These are phyloP conservation scores for Pyrrhia umbra DNA, from an alignment of 2,888 invertebrate species.

Conservation along the genomic window DNA sequence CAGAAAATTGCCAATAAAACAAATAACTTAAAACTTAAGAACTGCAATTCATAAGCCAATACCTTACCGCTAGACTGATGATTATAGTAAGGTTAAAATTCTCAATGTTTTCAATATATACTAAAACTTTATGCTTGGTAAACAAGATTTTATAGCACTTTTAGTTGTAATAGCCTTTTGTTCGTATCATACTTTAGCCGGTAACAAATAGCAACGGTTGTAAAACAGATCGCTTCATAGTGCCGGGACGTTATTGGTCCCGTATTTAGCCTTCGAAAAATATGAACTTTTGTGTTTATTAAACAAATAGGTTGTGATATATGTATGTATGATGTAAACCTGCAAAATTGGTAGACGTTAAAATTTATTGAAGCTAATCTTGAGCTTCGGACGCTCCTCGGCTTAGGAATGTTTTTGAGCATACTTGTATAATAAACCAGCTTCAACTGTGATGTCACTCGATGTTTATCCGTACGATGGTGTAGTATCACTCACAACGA, in stretches of 20 bases:
- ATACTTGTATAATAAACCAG: not conserved
- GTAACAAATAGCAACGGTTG: constrained; percentile 40
- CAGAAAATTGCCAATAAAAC: not conserved
- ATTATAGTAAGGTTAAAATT: constrained; percentile 11
- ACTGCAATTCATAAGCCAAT: not conserved
- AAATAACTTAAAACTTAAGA: not conserved
- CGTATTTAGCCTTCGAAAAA: not conserved
- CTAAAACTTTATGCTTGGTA: constrained; percentile 40
- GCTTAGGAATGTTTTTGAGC: not conserved
- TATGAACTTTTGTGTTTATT: not conserved
- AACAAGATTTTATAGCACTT: constrained; percentile 43
- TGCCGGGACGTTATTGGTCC: constrained; percentile 10
- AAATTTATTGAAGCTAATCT: not conserved
- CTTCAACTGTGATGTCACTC: not conserved
- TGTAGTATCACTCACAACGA: too few species aligned
- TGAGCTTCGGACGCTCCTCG: not conserved
- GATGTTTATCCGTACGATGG: not conserved
- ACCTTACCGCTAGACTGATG: not conserved
- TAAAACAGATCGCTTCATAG: constrained; percentile 37
- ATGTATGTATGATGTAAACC: too few species aligned
- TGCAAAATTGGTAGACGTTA: too few species aligned
- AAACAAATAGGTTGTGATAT: not conserved
- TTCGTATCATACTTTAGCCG: constrained; percentile 30
- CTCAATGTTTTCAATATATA: constrained; percentile 42
- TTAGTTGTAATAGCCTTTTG: constrained; percentile 52